Evolutionary conservation across 2,888 invertebrate genomes (phyloP).

Genomic region (Campopleginae sp.): DNA sequence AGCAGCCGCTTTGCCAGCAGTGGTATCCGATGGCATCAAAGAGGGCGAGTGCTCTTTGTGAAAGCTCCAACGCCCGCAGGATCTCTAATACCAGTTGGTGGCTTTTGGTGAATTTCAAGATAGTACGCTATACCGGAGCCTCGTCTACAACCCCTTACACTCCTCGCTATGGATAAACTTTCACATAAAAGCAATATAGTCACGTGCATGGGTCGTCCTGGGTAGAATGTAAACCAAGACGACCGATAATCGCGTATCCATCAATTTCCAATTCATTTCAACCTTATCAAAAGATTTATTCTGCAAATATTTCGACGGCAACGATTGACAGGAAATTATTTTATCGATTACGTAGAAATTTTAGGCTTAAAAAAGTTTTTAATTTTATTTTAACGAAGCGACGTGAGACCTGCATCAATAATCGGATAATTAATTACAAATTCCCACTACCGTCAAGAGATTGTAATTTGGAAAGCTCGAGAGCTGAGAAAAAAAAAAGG

Average conservation of each 20-base stretch:
- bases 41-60: conserved; percentile 55
- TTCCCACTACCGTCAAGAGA: too few species aligned
- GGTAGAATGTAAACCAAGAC: not conserved
- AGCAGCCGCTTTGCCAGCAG: conserved; percentile 5
- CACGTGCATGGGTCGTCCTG: not conserved
- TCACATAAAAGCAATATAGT: conserved; percentile 39
- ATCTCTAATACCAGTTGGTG: conserved; percentile 47
- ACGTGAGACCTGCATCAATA: too few species aligned
- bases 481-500: too few species aligned
- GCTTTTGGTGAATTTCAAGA: conserved; percentile 67
- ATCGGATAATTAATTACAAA: too few species aligned
- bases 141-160: not conserved
- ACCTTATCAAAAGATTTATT: too few species aligned
- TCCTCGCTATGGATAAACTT: conserved; percentile 10
- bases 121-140: conserved; percentile 33
- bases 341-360: too few species aligned
- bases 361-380: too few species aligned
- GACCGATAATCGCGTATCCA: not conserved
- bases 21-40: conserved; percentile 30
- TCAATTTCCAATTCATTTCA: not conserved
- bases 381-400: too few species aligned
- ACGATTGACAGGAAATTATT: not conserved
- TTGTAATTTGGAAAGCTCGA: too few species aligned
- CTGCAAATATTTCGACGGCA: not conserved
- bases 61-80: conserved; percentile 59